phyloP scores from a whole-genome alignment of 2,113 vertebrate species.

The Panthera tigris region DNA sequence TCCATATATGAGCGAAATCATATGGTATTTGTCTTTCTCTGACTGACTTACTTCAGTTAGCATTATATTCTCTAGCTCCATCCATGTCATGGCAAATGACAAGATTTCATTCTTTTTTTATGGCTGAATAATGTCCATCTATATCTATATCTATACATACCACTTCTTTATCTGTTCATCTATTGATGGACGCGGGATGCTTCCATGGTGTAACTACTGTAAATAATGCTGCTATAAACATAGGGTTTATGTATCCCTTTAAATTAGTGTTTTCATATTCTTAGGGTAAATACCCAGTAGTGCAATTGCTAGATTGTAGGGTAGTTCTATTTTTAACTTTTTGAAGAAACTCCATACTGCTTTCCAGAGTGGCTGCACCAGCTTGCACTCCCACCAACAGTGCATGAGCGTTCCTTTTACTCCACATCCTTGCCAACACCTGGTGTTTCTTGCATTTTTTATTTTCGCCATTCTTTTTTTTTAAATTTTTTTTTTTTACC shows the following conservation, averaged over 20 bases:
- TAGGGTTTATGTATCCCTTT: background rate
- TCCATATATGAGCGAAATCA: too few relatives aligned
- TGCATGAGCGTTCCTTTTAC: background rate
- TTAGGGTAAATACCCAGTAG: background rate
- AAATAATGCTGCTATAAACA: background rate
- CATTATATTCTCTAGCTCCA: too few relatives aligned
- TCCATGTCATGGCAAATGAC: too few relatives aligned
- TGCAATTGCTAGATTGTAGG: background rate
- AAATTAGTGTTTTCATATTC: background rate
- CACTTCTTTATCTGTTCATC: background rate
- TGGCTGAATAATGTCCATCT: background rate
- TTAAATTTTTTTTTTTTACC: too few relatives aligned
- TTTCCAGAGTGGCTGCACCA: background rate
- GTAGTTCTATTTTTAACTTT: background rate
- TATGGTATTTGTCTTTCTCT: too few relatives aligned
- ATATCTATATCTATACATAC: too few relatives aligned
- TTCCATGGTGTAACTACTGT: background rate
- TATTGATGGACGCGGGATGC: background rate
- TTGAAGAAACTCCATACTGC: background rate
- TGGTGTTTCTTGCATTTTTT: background rate
- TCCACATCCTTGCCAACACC: background rate
- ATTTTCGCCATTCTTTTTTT: background rate
- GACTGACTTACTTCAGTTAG: too few relatives aligned
- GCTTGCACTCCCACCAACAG: background rate
- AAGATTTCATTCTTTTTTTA: background rate